Evolutionary conservation across 2,888 invertebrate species (phyloP), one percentile per base, ranked within the genome.

Genomic region (Pecten maximus): DNA sequence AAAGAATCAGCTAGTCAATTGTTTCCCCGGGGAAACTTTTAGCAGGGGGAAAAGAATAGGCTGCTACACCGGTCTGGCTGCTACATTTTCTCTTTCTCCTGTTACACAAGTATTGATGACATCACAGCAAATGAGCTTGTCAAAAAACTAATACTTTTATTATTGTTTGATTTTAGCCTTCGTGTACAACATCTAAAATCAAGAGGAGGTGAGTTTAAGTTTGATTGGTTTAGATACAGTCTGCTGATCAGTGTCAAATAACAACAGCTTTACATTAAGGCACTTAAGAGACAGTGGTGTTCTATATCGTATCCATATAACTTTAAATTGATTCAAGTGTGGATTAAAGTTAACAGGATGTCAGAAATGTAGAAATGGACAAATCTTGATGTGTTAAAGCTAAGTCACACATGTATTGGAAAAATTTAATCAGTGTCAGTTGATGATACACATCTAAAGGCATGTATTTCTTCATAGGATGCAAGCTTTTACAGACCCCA

Each of bases 31-130:
- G n/a, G n/a, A n/a, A n/a, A n/a, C n/a, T n/a, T n/a, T n/a, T n/a
- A n/a, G n/a, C n/a, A n/a, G n/a, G n/a, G n/a, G n/a, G n/a, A n/a
- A n/a, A n/a, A n/a, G n/a, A n/a, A n/a, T n/a, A n/a, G n/a, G n/a
- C n/a, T n/a, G n/a, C n/a, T n/a, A n/a, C n/a, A n/a, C n/a, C n/a
- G n/a, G n/a, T n/a, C n/a, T n/a, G n/a, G n/a, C n/a, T n/a, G n/a
- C n/a, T n/a, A n/a, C n/a, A n/a, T n/a, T n/a, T n/a, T n/a, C n/a
- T n/a, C n/a, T n/a, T n/a, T n/a, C n/a, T n/a, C n/a, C n/a, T 19
- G 19, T 2, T 60, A n/a, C 60, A 60, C 60, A 28, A 60, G 28
- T 74, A 74, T 74, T 74, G 74, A 74, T 74, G 74, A 74, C 74
- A 74, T 74, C 74, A 74, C 35, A 74, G 16, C 35, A 74, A 74